A percentile compares a stretch with the other conserved stretches of the same genome.
These are phyloP conservation scores for Synergus gifuensis DNA, from an alignment of 2,888 invertebrate genomes.

Conservation along the genomic window DNA sequence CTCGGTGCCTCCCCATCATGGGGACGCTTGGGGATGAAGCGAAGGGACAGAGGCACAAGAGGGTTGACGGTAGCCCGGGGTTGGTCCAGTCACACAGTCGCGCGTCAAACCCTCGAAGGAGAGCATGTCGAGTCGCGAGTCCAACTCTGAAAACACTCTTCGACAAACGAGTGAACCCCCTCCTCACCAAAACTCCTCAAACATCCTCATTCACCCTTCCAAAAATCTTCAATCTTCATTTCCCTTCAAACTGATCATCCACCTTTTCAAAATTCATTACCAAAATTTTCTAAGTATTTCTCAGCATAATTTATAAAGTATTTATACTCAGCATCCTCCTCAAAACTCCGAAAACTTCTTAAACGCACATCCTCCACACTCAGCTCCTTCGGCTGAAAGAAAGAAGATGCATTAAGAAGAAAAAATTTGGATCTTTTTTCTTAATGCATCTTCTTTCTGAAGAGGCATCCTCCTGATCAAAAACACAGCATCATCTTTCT, in stretches of 20 bases:
- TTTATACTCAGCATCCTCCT: too few relatives aligned
- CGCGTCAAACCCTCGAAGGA: conserved; percentile 74
- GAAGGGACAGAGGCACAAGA: conserved; percentile 73
- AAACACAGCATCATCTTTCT: background rate
- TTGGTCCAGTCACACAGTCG: conserved; percentile 75
- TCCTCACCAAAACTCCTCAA: background rate
- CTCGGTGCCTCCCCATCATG: conserved; percentile 36
- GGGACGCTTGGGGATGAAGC: conserved; percentile 53
- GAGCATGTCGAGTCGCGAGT: conserved; percentile 63
- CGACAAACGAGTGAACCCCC: background rate
- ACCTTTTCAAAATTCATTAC: background rate
- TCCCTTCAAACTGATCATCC: background rate
- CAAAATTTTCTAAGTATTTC: too few relatives aligned
- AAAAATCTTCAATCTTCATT: background rate
- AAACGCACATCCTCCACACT: too few relatives aligned
- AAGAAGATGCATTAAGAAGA: background rate
- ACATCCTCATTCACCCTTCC: background rate
- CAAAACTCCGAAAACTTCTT: background rate
- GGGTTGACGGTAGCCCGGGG: conserved; percentile 75
- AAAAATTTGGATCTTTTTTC: background rate
- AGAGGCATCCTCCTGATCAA: background rate
- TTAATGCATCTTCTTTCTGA: background rate
- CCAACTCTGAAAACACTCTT: background rate
- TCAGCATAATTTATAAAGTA: too few relatives aligned
- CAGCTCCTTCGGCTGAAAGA: too few relatives aligned